These are phyloP conservation scores for Microchirus variegatus DNA, from an alignment of 2,797 vertebrate genomes.

Conservation along the genomic window DNA sequence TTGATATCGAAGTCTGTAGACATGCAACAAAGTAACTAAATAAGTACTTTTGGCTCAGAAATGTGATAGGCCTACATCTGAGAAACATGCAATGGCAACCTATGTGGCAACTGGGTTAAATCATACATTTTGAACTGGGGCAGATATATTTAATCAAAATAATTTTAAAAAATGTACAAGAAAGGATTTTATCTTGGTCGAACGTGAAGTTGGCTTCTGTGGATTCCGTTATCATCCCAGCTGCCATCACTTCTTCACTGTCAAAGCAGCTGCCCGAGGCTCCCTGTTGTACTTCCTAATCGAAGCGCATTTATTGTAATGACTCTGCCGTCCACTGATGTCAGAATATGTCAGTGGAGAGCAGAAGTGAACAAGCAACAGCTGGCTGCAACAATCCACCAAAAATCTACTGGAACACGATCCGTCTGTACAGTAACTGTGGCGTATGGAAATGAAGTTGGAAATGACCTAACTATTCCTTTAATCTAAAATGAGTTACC, in stretches of 20 bases:
- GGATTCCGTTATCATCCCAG: conserved; percentile 1
- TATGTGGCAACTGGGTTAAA: too few species aligned
- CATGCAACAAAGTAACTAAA: too few species aligned
- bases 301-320: conserved; percentile 15
- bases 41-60: too few species aligned
- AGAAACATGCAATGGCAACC: too few species aligned
- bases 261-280: conserved; percentile 20
- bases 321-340: conserved; percentile 27
- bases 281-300: conserved; percentile 7
- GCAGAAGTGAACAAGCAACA: conserved; percentile 29
- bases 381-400: conserved; percentile 15
- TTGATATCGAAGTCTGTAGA: too few species aligned
- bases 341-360: conserved; percentile 8
- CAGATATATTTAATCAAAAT: too few species aligned
- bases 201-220: background rate
- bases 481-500: conserved; percentile 49
- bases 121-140: too few species aligned
- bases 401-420: conserved; percentile 24
- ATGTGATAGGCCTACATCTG: too few species aligned
- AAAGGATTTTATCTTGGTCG: background rate
- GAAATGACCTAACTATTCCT: conserved; percentile 45
- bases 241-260: background rate
- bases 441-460: conserved; percentile 44
- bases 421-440: conserved; percentile 23
- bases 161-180: too few species aligned